Percentiles rank a stretch among this genome's conserved stretches.
These are phyloP conservation scores for Thermophis baileyi DNA, from an alignment of 2,113 vertebrate species.

Conservation along the genomic window DNA sequence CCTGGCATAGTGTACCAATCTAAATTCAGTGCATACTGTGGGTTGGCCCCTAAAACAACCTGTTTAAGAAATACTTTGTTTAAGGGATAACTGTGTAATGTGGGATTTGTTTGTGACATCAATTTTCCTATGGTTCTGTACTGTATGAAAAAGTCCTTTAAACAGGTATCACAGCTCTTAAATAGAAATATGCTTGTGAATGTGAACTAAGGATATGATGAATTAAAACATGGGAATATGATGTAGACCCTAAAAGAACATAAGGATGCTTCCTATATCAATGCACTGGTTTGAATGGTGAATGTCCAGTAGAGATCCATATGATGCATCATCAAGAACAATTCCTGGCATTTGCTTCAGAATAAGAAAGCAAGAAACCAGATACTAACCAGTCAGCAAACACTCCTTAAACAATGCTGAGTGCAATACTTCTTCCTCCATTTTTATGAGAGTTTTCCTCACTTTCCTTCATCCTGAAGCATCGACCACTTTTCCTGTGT, in stretches of 20 bases:
- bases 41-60: neutral
- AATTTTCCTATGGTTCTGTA: neutral
- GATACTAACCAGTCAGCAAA: neutral
- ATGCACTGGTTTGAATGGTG: neutral
- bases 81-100: neutral
- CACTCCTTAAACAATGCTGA: neutral
- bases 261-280: neutral
- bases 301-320: neutral
- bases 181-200: neutral
- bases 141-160: neutral
- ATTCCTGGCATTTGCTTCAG: neutral
- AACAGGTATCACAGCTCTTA: neutral
- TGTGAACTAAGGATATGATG: neutral
- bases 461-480: neutral
- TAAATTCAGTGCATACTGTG: neutral
- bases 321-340: neutral
- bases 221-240: neutral
- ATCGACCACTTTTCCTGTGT: neutral
- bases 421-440: neutral
- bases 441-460: neutral
- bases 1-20: neutral
- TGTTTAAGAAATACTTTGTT: neutral
- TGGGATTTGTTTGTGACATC: neutral
- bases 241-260: neutral
- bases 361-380: neutral